Evolutionary conservation across 1,140 invertebrate species (phyloP), one percentile per base, ranked within the genome.

Genomic region (Tetraneura akinire): DNA sequence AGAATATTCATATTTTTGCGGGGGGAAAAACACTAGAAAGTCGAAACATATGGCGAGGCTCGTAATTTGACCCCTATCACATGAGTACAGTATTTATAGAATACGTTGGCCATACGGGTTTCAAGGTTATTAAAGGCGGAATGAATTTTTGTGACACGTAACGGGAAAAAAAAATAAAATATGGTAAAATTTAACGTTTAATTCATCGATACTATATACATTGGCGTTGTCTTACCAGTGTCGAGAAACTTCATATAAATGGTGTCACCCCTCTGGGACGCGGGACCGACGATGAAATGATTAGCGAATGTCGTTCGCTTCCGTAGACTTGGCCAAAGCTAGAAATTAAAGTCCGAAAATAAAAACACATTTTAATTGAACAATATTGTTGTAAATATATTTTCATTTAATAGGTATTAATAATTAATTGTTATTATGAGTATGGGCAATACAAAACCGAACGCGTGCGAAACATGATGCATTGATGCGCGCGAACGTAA

Each of bases 191-290:
- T 37, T 4, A 37, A 4, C 32, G 8, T 4, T 37, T 37, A 4
- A 37, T 37, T 37, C 32, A 37, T 37, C 3, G 32, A 32, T 18
- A 62, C 29, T 32, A 29, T n/a, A 62, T 14, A 32, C 60, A 23
- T 29, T 13, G 13, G 62, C 21, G n/a, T 42, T 11, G 9, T 18
- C 74, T 78, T 78, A 78, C 74, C 74, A 5, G 74, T 78, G 74
- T 55, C 74, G 74, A 78, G 42, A 78, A 78, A 78, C 74, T 78
- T 78, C 74, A 78, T 78, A 78, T 78, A 78, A 78, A 78, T 78
- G 74, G 74, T 78, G 74, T 78, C 74, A 60, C 74, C 74, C 74
- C 45, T 78, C 55, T 78, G 74, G 74, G 74, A 78, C 74, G 51
- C 74, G 74, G 74, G n/a, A 78, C 45, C 45, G 55, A 47, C 26